phyloP scores from a whole-genome alignment of 2,888 invertebrate genomes.

The Napeogenes sylphis region DNA sequence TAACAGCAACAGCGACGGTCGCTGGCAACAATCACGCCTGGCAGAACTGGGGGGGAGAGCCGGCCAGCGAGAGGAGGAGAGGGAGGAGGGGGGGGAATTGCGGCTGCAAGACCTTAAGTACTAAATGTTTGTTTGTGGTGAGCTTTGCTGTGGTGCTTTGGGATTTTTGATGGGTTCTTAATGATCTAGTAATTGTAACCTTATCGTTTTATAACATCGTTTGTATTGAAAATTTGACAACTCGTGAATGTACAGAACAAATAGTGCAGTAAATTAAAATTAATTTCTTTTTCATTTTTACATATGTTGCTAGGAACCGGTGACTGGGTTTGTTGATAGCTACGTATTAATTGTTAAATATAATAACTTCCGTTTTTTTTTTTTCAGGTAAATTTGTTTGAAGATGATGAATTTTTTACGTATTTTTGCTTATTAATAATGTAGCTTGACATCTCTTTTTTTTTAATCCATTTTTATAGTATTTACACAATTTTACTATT shows the following conservation, averaged over 20 bases:
- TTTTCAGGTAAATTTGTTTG: not conserved
- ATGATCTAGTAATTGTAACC: no score
- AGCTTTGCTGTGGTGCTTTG: not conserved
- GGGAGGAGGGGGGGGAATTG: constrained; percentile 44
- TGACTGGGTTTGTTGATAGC: not conserved
- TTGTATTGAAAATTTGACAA: no score
- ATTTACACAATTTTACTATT: constrained; percentile 1
- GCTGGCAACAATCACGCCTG: constrained; percentile 78
- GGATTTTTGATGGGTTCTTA: not conserved
- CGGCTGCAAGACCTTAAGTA: constrained; percentile 60
- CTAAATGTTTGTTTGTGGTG: constrained; percentile 35
- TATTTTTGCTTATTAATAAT: not conserved
- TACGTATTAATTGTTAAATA: not conserved
- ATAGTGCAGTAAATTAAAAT: no score
- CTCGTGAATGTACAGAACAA: no score
- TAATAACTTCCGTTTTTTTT: not conserved
- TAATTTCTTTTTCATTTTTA: no score
- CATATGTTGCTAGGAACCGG: no score
- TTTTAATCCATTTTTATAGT: not conserved
- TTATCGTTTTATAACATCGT: no score
- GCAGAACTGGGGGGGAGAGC: constrained; percentile 71
- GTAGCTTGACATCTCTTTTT: not conserved
- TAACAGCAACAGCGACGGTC: constrained; percentile 86
- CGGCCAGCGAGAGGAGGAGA: constrained; percentile 53
- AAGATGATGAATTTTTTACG: not conserved